Base-by-base conservation (phyloP, 2,797 vertebrate genomes). In the Benthosema pterotum region DNA sequence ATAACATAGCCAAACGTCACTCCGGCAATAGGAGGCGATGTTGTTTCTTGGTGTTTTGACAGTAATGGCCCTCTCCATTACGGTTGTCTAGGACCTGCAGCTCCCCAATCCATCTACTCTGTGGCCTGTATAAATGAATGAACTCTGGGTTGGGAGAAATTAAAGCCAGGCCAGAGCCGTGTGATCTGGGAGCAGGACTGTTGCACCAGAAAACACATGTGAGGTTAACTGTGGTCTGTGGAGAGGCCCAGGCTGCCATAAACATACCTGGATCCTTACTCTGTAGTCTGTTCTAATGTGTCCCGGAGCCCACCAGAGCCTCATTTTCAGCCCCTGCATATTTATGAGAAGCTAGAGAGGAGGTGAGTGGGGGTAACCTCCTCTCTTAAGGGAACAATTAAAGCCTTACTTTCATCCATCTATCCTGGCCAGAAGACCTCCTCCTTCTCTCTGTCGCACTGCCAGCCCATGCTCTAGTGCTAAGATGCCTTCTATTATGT, bases 321-420 rank as follows among this genome's bases (percentile, higher is more conserved):
- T 91, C 88, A 86, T 86, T 91, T n/a, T 89, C 88, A 80, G 60
- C 16, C 78, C 78, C 65, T 82, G 72, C 77, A 80, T 83, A 89
- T 84, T 88, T 78, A 85, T 86, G 88, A 87, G 84, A 78, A 77
- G n/a, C 80, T 63, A 69, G 67, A 77, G 65, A 52, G 69, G 62
- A 74, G 56, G 77, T 77, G 73, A 76, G 56, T n/a, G n/a, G 54
- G 55, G 47, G 22, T 77, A 86, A 72, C 73, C 38, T 13, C 72
- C 66, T 74, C 68, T 92, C 93, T 92, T 74, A 28, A 13, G 91
- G 88, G 88, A 89, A 83, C 85, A 60, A 78, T 91, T 92, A 84
- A 79, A 77, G 72, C 71, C 69, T 65, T 78, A 71, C 83, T 72
- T 90, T 88, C 87, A 89, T 90, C 80, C 61, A 89, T 90, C 80